Percentiles rank a stretch among this genome's conserved stretches.
phyloP scores from a whole-genome alignment of 2,888 invertebrate genomes.

The Mimumesa dahlbomi region DNA sequence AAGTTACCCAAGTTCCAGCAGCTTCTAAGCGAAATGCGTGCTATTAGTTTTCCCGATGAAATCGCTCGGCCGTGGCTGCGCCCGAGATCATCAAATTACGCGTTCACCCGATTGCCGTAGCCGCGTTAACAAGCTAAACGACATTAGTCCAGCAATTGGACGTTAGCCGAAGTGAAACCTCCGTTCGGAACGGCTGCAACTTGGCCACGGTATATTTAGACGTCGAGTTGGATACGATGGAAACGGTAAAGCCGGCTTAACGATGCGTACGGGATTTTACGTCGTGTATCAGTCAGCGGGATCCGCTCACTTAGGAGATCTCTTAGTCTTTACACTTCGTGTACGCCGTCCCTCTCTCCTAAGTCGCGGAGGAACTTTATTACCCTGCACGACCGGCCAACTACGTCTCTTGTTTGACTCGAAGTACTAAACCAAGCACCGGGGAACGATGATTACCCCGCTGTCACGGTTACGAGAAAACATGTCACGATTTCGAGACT shows the following conservation, averaged over 20 bases:
- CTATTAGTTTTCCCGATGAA: too few species aligned
- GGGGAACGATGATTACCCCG: slow-evolving; percentile 55
- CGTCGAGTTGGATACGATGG: slow-evolving; percentile 50
- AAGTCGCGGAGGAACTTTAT: slow-evolving; percentile 56
- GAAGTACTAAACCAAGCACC: slow-evolving; percentile 47
- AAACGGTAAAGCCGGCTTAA: slow-evolving; percentile 65
- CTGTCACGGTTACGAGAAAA: slow-evolving; percentile 57
- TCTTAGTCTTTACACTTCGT: slow-evolving; percentile 48
- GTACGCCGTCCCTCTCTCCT: slow-evolving; percentile 24
- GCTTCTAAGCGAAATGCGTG: background rate
- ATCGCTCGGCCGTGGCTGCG: too few species aligned
- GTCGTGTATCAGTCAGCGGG: slow-evolving; percentile 63
- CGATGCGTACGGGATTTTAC: slow-evolving; percentile 67
- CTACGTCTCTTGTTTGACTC: slow-evolving; percentile 54
- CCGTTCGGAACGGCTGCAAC: background rate
- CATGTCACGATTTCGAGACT: slow-evolving; percentile 58
- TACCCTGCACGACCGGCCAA: slow-evolving; percentile 35
- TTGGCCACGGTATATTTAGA: slow-evolving; percentile 61
- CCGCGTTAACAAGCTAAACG: slow-evolving; percentile 33
- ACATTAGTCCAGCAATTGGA: slow-evolving; percentile 20
- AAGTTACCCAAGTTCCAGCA: background rate
- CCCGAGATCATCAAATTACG: background rate
- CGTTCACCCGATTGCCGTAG: background rate
- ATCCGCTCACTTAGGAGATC: slow-evolving; percentile 52
- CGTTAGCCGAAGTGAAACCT: slow-evolving; percentile 9